Base-by-base conservation (phyloP, 2,888 invertebrate genomes). In the Mimachlamys varia region DNA sequence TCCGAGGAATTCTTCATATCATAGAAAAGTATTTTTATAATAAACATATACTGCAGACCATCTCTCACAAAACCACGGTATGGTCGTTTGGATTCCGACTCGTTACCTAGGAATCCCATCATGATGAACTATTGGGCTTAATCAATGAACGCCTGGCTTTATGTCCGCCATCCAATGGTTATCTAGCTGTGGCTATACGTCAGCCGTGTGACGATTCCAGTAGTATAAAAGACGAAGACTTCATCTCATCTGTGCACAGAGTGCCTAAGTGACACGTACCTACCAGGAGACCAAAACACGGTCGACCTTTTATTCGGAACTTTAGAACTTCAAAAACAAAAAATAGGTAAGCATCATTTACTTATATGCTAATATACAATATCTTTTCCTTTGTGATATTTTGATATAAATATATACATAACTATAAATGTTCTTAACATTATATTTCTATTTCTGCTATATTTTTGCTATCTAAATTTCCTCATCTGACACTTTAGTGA, bases 261-360 rank as follows among this genome's bases (percentile, higher is more conserved):
- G 76, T 76, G 76, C 76, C 76, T 33, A 76, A 76, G 76, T 33
- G 76, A 76, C 27, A 27, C 33, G 76, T n/a, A 62, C 62, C n/a
- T 76, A 33, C 76, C 76, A 76, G 76, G 27, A 76, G 76, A 33
- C 33, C 33, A 33, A 58, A 76, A 76, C 5, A 27, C 12, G 76
- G 19, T 22, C 7, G 27, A 0, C 76, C 27, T 76, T n/a, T 27
- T 76, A 27, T 76, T 76, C 27, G 76, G 76, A 76, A 76, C 27
- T 33, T 76, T 76, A 27, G 76, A 27, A 76, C 76, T 33, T 15
- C 76, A 76, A 76, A 76, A 76, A 7, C 13, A 53, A 53, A 76
- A 76, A 33, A 4, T 10, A 76, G 76, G 76, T 76, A 76, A 2
- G 76, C 27, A 22, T 0, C 62, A 76, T n/a, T n/a, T n/a, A n/a